A percentile compares a stretch with the other conserved stretches of the same genome.
phyloP scores from a whole-genome alignment of 1,140 invertebrate genomes.

The Epicauta chinensis region DNA sequence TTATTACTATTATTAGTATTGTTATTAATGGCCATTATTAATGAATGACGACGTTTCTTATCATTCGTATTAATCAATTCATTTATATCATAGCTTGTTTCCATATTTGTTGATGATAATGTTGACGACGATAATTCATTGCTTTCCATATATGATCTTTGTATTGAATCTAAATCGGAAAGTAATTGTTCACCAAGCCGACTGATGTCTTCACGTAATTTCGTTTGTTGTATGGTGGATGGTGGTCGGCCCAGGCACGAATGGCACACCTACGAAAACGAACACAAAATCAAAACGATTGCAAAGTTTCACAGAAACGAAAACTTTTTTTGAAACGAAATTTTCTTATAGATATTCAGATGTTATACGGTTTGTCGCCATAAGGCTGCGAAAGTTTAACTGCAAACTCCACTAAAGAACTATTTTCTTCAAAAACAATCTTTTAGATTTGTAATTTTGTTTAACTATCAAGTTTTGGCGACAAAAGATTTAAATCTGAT shows the following conservation, averaged over 20 bases:
- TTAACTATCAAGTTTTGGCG: no score
- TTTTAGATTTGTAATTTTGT: no score
- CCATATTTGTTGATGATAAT: slow-evolving; percentile 1
- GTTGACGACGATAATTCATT: neutral
- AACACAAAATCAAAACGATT: neutral
- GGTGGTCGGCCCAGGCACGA: slow-evolving; percentile 13
- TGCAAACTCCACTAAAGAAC: no score
- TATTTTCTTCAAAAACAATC: no score
- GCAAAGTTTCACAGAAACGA: no score
- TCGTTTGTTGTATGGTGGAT: neutral
- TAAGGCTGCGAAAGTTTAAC: no score
- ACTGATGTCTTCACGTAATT: slow-evolving; percentile 34
- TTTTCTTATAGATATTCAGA: no score
- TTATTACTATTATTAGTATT: no score
- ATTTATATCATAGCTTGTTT: slow-evolving; percentile 14
- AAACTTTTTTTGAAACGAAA: no score
- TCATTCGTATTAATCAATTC: slow-evolving; percentile 18
- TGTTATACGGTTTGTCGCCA: no score
- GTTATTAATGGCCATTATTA: slow-evolving; percentile 2
- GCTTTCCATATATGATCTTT: slow-evolving; percentile 27
- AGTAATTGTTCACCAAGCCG: slow-evolving; percentile 36
- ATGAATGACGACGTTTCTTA: slow-evolving; percentile 22
- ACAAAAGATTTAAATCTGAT: no score
- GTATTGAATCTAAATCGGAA: slow-evolving; percentile 31
- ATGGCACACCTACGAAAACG: slow-evolving; percentile 15